phyloP scores from a whole-genome alignment of 2,797 vertebrate genomes.

The Betta splendens region DNA sequence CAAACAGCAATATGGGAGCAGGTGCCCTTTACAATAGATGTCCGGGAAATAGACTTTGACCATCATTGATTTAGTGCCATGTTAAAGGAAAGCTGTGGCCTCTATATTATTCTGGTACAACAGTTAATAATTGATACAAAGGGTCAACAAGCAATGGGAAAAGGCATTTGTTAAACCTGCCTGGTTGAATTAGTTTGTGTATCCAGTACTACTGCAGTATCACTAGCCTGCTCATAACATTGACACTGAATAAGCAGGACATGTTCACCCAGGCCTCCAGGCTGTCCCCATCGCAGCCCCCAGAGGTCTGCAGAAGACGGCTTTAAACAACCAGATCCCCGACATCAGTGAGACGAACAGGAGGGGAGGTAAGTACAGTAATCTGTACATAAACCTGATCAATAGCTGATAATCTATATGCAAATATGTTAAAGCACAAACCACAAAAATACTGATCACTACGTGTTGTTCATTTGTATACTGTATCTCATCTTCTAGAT shows the following conservation, averaged over 20 bases:
- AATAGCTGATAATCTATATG: background rate
- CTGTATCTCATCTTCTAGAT: slow-evolving; percentile 33
- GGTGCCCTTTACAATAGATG: background rate
- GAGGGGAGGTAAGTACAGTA: slow-evolving; percentile 33
- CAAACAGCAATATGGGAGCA: background rate
- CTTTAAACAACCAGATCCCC: slow-evolving; percentile 15
- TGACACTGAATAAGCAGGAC: background rate
- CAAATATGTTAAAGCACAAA: background rate
- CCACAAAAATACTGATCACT: background rate
- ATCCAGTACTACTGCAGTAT: background rate
- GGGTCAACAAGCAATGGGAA: background rate
- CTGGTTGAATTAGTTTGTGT: background rate
- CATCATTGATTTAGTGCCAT: slow-evolving; percentile 30
- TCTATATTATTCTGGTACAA: slow-evolving; percentile 21
- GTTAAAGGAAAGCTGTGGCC: slow-evolving; percentile 4
- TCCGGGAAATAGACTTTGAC: slow-evolving; percentile 31
- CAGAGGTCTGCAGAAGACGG: slow-evolving; percentile 21
- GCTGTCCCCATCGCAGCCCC: slow-evolving; percentile 55
- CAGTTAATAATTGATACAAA: slow-evolving; percentile 48
- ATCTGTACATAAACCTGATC: background rate
- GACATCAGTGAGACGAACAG: slow-evolving; percentile 59
- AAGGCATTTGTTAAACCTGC: slow-evolving; percentile 7
- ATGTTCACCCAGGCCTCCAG: slow-evolving; percentile 63
- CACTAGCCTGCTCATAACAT: background rate
- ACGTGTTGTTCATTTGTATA: background rate